Evolutionary conservation across 2,797 vertebrate genomes (phyloP).

Genomic region (Pseudopleuronectes americanus): DNA sequence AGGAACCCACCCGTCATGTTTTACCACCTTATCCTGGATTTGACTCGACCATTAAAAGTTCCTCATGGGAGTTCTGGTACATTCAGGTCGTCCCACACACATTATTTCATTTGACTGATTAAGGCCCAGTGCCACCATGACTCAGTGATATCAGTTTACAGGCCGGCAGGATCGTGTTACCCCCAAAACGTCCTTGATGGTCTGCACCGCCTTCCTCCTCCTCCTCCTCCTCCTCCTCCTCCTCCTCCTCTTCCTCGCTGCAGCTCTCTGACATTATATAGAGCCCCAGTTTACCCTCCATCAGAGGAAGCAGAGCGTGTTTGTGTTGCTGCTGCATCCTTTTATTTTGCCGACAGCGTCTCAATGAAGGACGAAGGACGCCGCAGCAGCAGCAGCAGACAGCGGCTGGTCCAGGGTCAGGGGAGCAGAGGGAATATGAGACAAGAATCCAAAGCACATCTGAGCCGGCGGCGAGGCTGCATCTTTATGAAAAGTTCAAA

Average conservation of each 20-base stretch:
- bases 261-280: conserved; percentile 27
- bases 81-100: conserved; percentile 23
- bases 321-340: conserved; percentile 32
- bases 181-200: conserved; percentile 29
- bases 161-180: conserved; percentile 40
- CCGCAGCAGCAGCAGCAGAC: conserved; percentile 29
- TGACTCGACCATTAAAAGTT: neutral
- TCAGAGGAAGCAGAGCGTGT: conserved; percentile 6
- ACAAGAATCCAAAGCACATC: conserved; percentile 16
- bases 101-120: conserved; percentile 71
- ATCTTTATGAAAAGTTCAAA: too few relatives aligned
- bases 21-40: conserved; percentile 7
- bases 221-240: neutral
- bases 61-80: neutral
- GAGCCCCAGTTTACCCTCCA: conserved; percentile 35
- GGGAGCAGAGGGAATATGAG: neutral
- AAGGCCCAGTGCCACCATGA: conserved; percentile 37
- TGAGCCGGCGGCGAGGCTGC: neutral
- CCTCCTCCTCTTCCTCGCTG: conserved; percentile 1
- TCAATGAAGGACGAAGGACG: conserved; percentile 20
- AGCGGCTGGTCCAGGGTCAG: conserved; percentile 35
- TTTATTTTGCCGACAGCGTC: conserved; percentile 43
- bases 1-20: neutral
- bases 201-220: too few relatives aligned
- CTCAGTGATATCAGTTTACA: conserved; percentile 39